Percentiles rank a stretch among this genome's conserved stretches.
Conservation (phyloP, 2,888 invertebrate genomes). For the Lutraria lutraria region DNA sequence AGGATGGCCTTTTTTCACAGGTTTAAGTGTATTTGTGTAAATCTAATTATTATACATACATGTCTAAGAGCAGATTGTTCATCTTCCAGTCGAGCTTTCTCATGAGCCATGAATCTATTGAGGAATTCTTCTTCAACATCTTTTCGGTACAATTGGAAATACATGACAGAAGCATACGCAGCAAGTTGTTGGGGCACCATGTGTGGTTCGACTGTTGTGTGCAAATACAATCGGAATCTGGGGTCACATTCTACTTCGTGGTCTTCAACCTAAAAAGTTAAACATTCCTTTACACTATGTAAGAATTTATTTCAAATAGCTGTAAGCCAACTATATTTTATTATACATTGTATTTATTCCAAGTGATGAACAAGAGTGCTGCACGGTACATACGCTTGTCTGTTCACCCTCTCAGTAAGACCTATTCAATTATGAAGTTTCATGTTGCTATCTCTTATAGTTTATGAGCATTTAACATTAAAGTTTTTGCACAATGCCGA, state of each 20-base stretch:
- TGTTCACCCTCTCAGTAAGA: too few species aligned
- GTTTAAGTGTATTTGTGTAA: too few species aligned
- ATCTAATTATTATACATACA: conserved; percentile 75
- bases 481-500: too few species aligned
- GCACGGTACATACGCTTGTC: too few species aligned
- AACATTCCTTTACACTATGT: neutral
- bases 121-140: conserved; percentile 85
- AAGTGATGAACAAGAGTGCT: too few species aligned
- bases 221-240: conserved; percentile 85
- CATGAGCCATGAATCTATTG: conserved; percentile 84
- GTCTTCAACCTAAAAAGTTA: conserved; percentile 82
- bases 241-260: conserved; percentile 87
- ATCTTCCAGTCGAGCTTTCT: conserved; percentile 86
- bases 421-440: too few species aligned
- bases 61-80: conserved; percentile 84
- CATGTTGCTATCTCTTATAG: too few species aligned
- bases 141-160: conserved; percentile 83
- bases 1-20: too few species aligned
- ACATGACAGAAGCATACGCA: conserved; percentile 84
- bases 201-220: conserved; percentile 85
- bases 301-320: neutral
- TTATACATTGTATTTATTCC: too few species aligned
- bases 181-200: conserved; percentile 83
- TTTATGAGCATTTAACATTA: too few species aligned
- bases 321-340: too few species aligned